Conservation (phyloP, 2,113 vertebrate genomes). For the Hippocampus barbouri region DNA sequence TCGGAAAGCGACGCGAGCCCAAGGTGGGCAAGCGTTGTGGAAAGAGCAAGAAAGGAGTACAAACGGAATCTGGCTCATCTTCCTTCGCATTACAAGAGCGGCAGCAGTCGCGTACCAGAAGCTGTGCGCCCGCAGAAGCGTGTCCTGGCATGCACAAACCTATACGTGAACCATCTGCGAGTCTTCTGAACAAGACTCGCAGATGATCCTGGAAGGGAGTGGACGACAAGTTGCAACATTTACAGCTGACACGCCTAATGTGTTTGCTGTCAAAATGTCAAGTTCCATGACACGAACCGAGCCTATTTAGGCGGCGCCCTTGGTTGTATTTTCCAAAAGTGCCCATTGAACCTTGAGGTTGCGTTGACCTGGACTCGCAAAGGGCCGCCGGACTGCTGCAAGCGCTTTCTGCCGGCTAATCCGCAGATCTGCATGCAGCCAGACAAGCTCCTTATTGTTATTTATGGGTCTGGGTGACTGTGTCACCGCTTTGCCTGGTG, state of each 20-base stretch:
- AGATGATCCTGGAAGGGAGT: not conserved
- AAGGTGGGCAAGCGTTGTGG: not conserved
- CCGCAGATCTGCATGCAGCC: constrained; percentile 38
- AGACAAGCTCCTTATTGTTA: constrained; percentile 64
- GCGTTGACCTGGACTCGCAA: constrained; percentile 5
- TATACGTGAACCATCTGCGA: not conserved
- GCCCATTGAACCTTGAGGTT: constrained; percentile 4
- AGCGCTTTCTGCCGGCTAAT: constrained; percentile 37
- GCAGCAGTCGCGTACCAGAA: not conserved
- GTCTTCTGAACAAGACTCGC: not conserved
- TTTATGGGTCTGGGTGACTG: constrained; percentile 42
- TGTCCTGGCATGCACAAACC: constrained; percentile 9
- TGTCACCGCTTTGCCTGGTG: constrained; percentile 31
- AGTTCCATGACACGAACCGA: not conserved
- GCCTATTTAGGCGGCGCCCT: not conserved
- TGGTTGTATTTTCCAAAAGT: not conserved
- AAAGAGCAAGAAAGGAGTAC: constrained; percentile 11
- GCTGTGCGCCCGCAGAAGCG: not conserved
- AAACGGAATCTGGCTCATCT: not conserved
- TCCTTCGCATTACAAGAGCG: not conserved
- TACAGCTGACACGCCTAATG: not conserved
- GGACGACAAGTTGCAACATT: constrained; percentile 1
- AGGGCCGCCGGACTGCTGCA: constrained; percentile 18
- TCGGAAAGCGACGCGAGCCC: constrained; percentile 9
- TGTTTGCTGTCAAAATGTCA: not conserved